phyloP scores from a whole-genome alignment of 2,797 vertebrate genomes.

The Hippocampus kuda region DNA sequence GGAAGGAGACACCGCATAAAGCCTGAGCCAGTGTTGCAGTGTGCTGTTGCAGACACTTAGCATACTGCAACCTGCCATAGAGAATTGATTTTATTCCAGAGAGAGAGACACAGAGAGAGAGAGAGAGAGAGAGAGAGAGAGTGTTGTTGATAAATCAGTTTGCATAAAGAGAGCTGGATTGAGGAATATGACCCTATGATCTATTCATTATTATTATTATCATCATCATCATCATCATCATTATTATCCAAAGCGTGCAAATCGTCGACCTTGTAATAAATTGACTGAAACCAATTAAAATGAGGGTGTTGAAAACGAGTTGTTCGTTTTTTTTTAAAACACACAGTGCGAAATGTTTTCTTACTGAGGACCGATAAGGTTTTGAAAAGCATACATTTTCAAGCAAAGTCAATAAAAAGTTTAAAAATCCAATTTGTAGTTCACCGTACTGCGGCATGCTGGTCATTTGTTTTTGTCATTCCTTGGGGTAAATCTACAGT shows the following conservation, averaged over 20 bases:
- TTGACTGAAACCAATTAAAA: neutral
- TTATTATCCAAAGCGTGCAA: neutral
- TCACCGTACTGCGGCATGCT: conserved; percentile 7
- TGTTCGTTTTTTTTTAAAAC: conserved; percentile 11
- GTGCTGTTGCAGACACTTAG: conserved; percentile 1
- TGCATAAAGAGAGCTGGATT: neutral
- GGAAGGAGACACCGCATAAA: neutral
- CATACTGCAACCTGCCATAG: neutral
- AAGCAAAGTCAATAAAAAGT: neutral
- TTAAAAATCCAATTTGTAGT: conserved; percentile 4
- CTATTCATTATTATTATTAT: too few species aligned
- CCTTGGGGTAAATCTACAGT: conserved; percentile 50
- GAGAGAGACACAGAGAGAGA: neutral
- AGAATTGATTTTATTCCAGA: neutral
- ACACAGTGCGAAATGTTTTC: neutral
- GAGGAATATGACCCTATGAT: neutral
- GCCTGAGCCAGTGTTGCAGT: neutral
- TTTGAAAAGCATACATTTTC: conserved; percentile 24
- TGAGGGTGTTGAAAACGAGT: neutral
- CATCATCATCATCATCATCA: neutral
- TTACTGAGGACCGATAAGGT: conserved; percentile 1
- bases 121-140: neutral
- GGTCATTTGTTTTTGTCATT: conserved; percentile 34
- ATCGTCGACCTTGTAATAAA: neutral
- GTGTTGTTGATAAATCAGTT: neutral